Percentiles rank a stretch among this genome's conserved stretches.
Evolutionary conservation across 23 tunicate genomes (phyloP).

Genomic region (Oikopleura albicans): DNA sequence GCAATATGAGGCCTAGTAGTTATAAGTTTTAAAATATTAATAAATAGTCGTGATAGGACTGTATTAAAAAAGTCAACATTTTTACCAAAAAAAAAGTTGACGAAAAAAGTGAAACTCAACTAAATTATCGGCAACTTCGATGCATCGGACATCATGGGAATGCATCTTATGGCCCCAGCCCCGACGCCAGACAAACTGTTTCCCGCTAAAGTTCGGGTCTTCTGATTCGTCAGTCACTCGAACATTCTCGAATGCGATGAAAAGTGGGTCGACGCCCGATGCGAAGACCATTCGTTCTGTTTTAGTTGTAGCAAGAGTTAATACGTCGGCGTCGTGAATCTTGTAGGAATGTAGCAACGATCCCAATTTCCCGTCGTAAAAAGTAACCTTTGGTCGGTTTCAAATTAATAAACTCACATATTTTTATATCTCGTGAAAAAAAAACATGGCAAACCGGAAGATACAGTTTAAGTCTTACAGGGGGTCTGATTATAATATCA

Average conservation of each 20-base stretch:
- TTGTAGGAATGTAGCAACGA: neutral
- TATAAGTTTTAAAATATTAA: too few species aligned
- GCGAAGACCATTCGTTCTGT: conserved; percentile 5
- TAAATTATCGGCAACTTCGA: neutral
- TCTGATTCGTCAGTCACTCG: neutral
- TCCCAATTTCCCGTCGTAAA: conserved; percentile 14
- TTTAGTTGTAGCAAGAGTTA: neutral
- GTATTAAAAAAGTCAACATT: too few species aligned
- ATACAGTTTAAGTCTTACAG: too few species aligned
- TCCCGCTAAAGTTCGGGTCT: neutral
- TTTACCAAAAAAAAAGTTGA: too few species aligned
- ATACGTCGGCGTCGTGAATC: neutral
- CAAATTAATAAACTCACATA: too few species aligned
- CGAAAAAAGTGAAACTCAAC: too few species aligned
- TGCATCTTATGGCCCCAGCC: conserved; percentile 2
- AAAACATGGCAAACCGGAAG: too few species aligned
- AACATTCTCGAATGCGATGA: neutral
- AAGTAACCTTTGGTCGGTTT: too few species aligned
- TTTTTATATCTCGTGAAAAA: too few species aligned
- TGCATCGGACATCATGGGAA: neutral
- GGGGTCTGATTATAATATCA: too few species aligned
- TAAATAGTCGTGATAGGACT: too few species aligned
- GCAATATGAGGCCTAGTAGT: too few species aligned
- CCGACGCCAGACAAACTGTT: neutral
- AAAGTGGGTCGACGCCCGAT: neutral